phyloP scores from a whole-genome alignment of 2,797 vertebrate genomes.

The Spondyliosoma cantharus region DNA sequence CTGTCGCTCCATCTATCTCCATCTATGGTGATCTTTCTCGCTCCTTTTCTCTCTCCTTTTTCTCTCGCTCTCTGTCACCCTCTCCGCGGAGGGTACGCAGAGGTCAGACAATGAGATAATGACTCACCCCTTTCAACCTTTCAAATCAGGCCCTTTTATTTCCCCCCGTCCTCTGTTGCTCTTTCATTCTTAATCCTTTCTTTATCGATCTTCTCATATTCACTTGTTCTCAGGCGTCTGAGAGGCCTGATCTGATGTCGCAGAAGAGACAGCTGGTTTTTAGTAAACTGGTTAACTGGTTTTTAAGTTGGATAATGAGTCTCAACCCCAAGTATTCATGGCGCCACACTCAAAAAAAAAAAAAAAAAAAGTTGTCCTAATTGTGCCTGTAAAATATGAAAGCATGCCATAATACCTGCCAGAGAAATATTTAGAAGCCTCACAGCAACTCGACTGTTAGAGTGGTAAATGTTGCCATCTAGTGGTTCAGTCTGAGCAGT shows the following conservation, averaged over 20 bases:
- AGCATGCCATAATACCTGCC: constrained; percentile 16
- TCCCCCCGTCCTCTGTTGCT: constrained; percentile 53
- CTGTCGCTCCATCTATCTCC: constrained; percentile 83
- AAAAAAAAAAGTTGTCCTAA: constrained; percentile 27
- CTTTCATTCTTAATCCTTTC: constrained; percentile 80
- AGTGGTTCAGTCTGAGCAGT: constrained; percentile 58
- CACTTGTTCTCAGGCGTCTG: constrained; percentile 69
- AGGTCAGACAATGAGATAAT: constrained; percentile 84
- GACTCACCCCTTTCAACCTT: constrained; percentile 80
- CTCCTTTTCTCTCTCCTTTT: constrained; percentile 73
- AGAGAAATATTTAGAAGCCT: neutral
- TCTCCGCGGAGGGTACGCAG: constrained; percentile 73
- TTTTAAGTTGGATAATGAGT: constrained; percentile 36
- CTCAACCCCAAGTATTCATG: neutral
- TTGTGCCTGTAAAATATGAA: constrained; percentile 51
- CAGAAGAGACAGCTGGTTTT: constrained; percentile 24
- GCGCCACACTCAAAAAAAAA: neutral
- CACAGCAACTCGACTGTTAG: constrained; percentile 5
- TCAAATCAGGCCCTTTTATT: constrained; percentile 74
- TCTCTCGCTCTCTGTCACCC: constrained; percentile 73
- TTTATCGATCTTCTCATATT: constrained; percentile 82
- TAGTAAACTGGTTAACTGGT: constrained; percentile 41
- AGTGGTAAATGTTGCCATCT: constrained; percentile 86
- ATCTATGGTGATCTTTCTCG: constrained; percentile 79
- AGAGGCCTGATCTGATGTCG: constrained; percentile 58